These are phyloP conservation scores for Battus philenor DNA, from an alignment of 1,140 invertebrate species.

Conservation along the genomic window DNA sequence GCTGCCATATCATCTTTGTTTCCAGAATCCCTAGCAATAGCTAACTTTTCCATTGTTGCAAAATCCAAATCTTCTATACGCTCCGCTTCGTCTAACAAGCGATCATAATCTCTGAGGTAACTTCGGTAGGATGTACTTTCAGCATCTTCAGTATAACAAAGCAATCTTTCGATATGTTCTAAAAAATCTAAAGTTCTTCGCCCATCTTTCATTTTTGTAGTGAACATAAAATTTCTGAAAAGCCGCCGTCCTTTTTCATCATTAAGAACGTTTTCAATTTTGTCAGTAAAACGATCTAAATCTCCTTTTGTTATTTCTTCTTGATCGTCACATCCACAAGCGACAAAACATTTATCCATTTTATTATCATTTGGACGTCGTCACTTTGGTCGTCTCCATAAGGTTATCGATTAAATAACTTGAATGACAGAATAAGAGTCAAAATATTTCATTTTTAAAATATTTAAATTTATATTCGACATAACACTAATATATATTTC, in stretches of 20 bases:
- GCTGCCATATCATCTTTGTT: slow-evolving; percentile 56
- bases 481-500: too few relatives aligned
- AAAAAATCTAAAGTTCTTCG: slow-evolving; percentile 54
- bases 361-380: slow-evolving; percentile 38
- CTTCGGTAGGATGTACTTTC: slow-evolving; percentile 35
- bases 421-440: too few relatives aligned
- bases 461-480: too few relatives aligned
- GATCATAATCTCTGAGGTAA: slow-evolving; percentile 44
- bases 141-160: slow-evolving; percentile 39
- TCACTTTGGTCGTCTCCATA: slow-evolving; percentile 28
- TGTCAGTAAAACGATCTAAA: slow-evolving; percentile 71
- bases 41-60: slow-evolving; percentile 57
- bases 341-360: slow-evolving; percentile 70
- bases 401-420: slow-evolving; percentile 44
- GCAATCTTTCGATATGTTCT: slow-evolving; percentile 58
- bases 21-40: slow-evolving; percentile 45
- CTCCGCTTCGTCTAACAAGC: slow-evolving; percentile 56
- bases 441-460: too few relatives aligned
- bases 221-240: slow-evolving; percentile 68
- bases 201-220: slow-evolving; percentile 57
- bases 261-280: slow-evolving; percentile 69
- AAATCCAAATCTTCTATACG: slow-evolving; percentile 65
- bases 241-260: slow-evolving; percentile 64
- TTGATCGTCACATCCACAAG: slow-evolving; percentile 62
- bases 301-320: slow-evolving; percentile 65